These are phyloP conservation scores for Agrilus cyanescens DNA, from an alignment of 2,888 invertebrate genomes.

Conservation along the genomic window DNA sequence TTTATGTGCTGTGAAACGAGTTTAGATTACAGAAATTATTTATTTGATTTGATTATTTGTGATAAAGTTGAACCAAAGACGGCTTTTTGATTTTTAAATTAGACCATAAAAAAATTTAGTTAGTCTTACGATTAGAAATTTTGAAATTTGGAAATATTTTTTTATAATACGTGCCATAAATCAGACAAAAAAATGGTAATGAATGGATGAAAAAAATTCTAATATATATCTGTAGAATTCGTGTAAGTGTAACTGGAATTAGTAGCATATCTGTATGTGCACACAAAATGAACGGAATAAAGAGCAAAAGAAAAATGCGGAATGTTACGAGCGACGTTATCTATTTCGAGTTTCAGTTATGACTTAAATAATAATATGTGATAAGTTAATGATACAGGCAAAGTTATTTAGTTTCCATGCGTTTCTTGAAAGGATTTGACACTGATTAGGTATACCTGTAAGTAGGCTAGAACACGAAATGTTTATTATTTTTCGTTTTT, in stretches of 20 bases:
- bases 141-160: conserved; percentile 18
- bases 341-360: too few species aligned
- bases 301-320: too few species aligned
- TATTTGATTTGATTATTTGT: conserved; percentile 30
- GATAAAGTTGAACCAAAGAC: conserved; percentile 38
- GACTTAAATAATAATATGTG: too few species aligned
- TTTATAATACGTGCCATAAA: conserved; percentile 25
- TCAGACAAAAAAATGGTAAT: conserved; percentile 3
- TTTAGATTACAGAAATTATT: conserved; percentile 31
- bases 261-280: too few species aligned
- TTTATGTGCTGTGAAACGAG: conserved; percentile 38
- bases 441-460: too few species aligned
- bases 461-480: neutral
- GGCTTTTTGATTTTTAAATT: conserved; percentile 13
- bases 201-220: conserved; percentile 6
- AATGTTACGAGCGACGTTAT: too few species aligned
- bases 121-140: conserved; percentile 13
- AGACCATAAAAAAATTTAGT: conserved; percentile 13
- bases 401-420: too few species aligned
- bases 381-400: too few species aligned
- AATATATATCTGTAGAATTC: conserved; percentile 14
- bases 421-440: too few species aligned
- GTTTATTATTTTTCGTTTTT: conserved; percentile 13
- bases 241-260: conserved; percentile 10
- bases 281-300: too few species aligned